These are phyloP conservation scores for Eudasyphora cyanicolor DNA, from an alignment of 2,888 invertebrate genomes.

Conservation along the genomic window DNA sequence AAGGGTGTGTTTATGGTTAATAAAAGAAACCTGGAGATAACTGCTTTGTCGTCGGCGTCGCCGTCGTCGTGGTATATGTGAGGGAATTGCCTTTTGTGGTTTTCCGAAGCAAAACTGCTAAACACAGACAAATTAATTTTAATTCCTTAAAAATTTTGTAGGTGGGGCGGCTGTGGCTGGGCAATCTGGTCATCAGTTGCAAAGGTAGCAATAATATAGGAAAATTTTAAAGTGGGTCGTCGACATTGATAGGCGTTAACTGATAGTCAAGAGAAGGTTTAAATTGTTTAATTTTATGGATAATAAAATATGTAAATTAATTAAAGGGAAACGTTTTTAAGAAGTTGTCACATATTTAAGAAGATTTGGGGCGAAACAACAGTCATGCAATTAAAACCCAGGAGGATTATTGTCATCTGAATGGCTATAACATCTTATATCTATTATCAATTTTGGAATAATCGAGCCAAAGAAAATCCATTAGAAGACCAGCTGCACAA, in stretches of 20 bases:
- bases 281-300: background rate
- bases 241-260: too few species aligned
- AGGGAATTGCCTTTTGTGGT: background rate
- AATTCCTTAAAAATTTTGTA: background rate
- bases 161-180: background rate
- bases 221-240: too few species aligned
- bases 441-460: too few species aligned
- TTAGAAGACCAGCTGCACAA: too few species aligned
- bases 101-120: background rate
- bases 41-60: too few species aligned
- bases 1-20: constrained; percentile 31
- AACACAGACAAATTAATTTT: background rate
- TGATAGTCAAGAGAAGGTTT: background rate
- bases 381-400: too few species aligned
- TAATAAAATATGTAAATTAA: background rate
- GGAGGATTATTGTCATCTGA: too few species aligned
- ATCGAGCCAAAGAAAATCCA: too few species aligned
- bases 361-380: too few species aligned
- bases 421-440: too few species aligned
- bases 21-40: background rate
- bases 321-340: too few species aligned
- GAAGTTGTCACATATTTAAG: too few species aligned
- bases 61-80: background rate
- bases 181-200: background rate
- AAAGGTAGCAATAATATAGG: background rate